Base-by-base conservation (phyloP, 2,113 vertebrate genomes). In the Ceyx cyanopectus region DNA sequence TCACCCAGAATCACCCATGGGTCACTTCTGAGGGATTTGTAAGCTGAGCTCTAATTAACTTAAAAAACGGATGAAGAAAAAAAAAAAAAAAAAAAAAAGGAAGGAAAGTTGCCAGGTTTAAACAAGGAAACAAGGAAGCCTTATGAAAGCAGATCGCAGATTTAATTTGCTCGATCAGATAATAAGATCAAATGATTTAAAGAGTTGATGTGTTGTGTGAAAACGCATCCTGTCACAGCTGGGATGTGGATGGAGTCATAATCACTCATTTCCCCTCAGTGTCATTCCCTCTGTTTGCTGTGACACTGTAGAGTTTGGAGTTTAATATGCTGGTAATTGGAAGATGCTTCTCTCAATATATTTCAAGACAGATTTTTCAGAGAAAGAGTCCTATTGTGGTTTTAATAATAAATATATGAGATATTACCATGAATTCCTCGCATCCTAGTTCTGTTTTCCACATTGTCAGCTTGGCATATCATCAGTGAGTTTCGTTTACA, bases 151-250 rank as follows among this genome's bases (percentile, higher is more conserved):
- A 85, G 45, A 87, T 57, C 2, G 34, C 57, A 75, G 91, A 73
- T 95, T 95, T 92, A 92, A 91, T 95, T 87, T 90, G 21, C 61
- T 77, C 70, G 53, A 63, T 56, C 67, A 93, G 74, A 91, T 77
- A 92, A 81, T 91, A 86, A 94, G 78, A 89, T 78, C 34, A 88
- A 87, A 91, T 78, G 57, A 74, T 93, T 96, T 90, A 83, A 96
- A 75, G 69, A 78, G 90, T 54, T 65, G 82, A 68, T 84, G 57
- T 86, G 75, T 87, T 90, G 88, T 90, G 88, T 92, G 80, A 90
- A 92, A 94, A 90, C 57, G 85, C 62, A 91, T 94, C 80, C 85
- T 75, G 76, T 80, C 48, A 4, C 92, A 95, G 80, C 67, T 90
- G 83, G 62, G 92, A 69, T 84, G 57, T 78, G 74, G 85, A 68